Percentiles rank a stretch among this genome's conserved stretches.
These are phyloP conservation scores for Dendrocopos noguchii DNA, from an alignment of 2,113 vertebrate genomes.

Conservation along the genomic window DNA sequence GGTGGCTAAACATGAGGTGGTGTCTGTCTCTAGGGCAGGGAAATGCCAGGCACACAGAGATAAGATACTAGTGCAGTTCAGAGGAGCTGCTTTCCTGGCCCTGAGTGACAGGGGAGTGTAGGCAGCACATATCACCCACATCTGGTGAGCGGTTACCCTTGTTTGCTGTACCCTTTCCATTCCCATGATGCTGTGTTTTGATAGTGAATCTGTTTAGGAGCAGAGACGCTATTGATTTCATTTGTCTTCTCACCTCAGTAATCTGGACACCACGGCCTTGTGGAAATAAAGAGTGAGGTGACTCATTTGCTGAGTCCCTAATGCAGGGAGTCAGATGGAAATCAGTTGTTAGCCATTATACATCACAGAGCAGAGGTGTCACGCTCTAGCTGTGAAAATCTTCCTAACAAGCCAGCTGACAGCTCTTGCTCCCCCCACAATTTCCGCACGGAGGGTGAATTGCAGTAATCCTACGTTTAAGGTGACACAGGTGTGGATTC, in stretches of 20 bases:
- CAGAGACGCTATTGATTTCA: slow-evolving; percentile 11
- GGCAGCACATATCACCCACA: background rate
- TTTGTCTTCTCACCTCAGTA: background rate
- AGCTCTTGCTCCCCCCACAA: background rate
- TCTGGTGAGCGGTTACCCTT: background rate
- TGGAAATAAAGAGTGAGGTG: slow-evolving; percentile 13
- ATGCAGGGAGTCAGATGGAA: slow-evolving; percentile 21
- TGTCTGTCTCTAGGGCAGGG: background rate
- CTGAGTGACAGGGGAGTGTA: background rate
- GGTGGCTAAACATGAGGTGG: background rate
- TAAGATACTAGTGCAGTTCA: background rate
- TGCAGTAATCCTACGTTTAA: slow-evolving; percentile 25
- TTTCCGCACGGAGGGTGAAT: background rate
- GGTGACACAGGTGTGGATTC: slow-evolving; percentile 56
- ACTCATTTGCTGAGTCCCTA: slow-evolving; percentile 20
- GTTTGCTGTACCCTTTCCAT: background rate
- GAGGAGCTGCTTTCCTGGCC: background rate
- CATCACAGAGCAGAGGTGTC: background rate
- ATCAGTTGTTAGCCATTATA: background rate
- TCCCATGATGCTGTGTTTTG: background rate
- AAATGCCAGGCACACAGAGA: background rate
- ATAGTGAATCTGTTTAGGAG: background rate
- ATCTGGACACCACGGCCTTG: background rate
- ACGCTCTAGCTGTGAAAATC: background rate
- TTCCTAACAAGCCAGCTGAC: slow-evolving; percentile 4